A percentile compares a stretch with the other conserved stretches of the same genome.
These are phyloP conservation scores for Corythoichthys intestinalis DNA, from an alignment of 2,113 vertebrate genomes.

Conservation along the genomic window DNA sequence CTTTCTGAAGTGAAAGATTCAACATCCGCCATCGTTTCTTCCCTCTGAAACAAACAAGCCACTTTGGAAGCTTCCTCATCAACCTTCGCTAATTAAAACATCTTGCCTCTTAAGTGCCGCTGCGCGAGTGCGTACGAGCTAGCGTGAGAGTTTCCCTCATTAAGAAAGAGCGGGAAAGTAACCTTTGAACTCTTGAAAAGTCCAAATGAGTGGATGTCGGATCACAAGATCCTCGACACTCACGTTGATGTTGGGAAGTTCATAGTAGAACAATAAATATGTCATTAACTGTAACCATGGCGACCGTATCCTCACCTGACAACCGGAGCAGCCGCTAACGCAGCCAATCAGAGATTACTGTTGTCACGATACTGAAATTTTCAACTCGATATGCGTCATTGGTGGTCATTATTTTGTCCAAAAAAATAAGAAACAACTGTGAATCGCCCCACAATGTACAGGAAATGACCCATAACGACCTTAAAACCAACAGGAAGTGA, in stretches of 20 bases:
- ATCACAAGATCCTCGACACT: neutral
- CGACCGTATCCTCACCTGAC: constrained; percentile 68
- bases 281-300: constrained; percentile 1
- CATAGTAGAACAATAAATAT: neutral
- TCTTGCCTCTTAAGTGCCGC: no score
- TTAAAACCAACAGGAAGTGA: no score
- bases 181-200: neutral
- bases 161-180: neutral
- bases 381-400: no score
- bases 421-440: no score
- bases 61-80: no score
- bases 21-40: no score
- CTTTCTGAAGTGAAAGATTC: no score
- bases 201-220: neutral
- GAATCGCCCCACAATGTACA: no score
- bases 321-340: constrained; percentile 79
- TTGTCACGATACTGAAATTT: neutral
- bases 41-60: no score
- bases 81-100: no score
- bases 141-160: neutral
- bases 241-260: neutral
- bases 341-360: constrained; percentile 78
- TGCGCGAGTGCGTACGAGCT: neutral
- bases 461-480: no score
- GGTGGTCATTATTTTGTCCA: no score